Base-by-base conservation (phyloP, 35 echinoderm and acorn worm genomes). In the Hemicentrotus pulcherrimus region DNA sequence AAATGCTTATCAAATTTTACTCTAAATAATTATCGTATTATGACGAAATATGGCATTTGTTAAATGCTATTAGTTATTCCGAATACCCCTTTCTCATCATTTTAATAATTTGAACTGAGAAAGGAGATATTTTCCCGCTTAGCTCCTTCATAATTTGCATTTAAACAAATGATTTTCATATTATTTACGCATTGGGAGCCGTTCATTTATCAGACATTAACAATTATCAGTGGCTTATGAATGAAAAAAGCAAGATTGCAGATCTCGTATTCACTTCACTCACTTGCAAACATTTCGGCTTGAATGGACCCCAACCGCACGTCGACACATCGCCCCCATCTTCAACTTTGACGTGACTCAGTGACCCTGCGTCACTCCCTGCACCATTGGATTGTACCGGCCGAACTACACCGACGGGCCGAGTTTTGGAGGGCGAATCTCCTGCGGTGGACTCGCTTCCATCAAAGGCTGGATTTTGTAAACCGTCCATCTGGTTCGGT, bases 281-380 rank as follows among this genome's bases (percentile, higher is more conserved):
- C 88, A 95, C 95, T 47, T 95, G 95, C 28, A 87, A 47, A 16
- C 95, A 95, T n/a, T 30, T 61, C 22, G 95, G 95, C 35, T 48
- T 91, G 45, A 86, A 91, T 12, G 86, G 32, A 31, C 95, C 86
- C 95, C 95, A 95, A 5, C 95, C 95, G 32, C 95, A 95, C 32
- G 32, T 46, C 55, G 16, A 35, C 33, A 18, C 70, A 6, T 85
- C 47, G 31, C 13, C 61, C 55, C 31, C 58, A 46, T 70, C 61
- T 70, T 31, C 15, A 16, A 85, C 59, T 31, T 46, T 32, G 18
- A 70, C 46, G 32, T 90, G 32, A 47, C 32, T 47, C 46, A 30
- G 12, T 32, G 31, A 24, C 19, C 31, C 16, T 9, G 31, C n/a
- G 32, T 28, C 33, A 12, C 32, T 32, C 46, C 12, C 46, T 19